Evolutionary conservation across 2,797 vertebrate species (phyloP).

Genomic region (Scleropages formosus): DNA sequence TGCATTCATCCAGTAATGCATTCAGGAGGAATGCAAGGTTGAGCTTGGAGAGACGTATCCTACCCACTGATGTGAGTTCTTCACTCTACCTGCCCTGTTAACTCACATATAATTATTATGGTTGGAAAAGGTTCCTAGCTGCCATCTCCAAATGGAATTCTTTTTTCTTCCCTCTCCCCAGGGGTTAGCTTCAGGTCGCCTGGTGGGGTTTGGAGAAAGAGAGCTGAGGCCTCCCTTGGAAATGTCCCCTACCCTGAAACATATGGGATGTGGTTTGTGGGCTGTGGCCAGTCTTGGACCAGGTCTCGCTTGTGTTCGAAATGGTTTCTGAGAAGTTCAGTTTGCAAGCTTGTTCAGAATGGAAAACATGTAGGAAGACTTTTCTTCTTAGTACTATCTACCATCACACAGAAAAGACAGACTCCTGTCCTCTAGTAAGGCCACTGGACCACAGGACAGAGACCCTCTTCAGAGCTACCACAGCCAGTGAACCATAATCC

Average conservation of each 20-base stretch:
- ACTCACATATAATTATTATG: neutral
- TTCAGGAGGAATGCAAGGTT: neutral
- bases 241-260: neutral
- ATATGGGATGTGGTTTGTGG: neutral
- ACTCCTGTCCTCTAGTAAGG: neutral
- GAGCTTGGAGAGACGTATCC: neutral
- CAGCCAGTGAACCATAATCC: neutral
- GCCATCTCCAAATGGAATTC: neutral
- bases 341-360: neutral
- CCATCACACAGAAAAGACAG: neutral
- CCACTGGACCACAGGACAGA: neutral
- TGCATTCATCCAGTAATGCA: too few relatives aligned
- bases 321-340: neutral
- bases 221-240: neutral
- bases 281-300: neutral
- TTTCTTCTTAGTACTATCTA: neutral
- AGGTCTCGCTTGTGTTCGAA: neutral
- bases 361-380: neutral
- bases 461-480: neutral
- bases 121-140: neutral
- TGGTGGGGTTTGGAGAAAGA: slow-evolving; percentile 51
- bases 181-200: slow-evolving; percentile 70
- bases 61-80: too few relatives aligned
- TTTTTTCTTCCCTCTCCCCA: slow-evolving; percentile 42
- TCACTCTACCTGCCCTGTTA: too few relatives aligned